These are phyloP conservation scores for Emydocephalus ijimae DNA, from an alignment of 2,113 vertebrate genomes.

Conservation along the genomic window DNA sequence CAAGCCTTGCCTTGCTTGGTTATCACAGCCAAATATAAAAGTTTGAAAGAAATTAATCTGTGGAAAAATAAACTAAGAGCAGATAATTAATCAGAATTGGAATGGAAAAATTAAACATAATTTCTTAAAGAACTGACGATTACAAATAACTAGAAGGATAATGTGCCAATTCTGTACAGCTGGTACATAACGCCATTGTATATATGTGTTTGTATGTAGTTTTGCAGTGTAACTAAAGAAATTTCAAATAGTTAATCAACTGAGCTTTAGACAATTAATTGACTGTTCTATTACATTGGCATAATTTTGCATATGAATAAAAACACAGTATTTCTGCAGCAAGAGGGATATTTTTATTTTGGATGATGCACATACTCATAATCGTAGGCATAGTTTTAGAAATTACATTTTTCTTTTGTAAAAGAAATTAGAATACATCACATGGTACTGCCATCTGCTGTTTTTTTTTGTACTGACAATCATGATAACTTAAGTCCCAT, in stretches of 20 bases:
- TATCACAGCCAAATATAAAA: background rate
- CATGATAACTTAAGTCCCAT: background rate
- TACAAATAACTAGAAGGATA: background rate
- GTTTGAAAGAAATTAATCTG: background rate
- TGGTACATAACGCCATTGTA: background rate
- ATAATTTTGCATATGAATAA: background rate
- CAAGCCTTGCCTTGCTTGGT: background rate
- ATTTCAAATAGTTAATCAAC: background rate
- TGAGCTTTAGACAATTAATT: background rate
- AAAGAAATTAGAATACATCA: background rate
- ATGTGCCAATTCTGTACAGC: background rate
- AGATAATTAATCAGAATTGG: background rate
- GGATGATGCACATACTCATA: background rate
- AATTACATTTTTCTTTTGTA: background rate
- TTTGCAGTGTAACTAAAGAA: background rate
- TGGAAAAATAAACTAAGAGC: background rate
- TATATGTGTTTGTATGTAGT: background rate
- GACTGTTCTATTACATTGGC: background rate
- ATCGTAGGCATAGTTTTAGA: background rate
- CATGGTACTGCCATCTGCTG: background rate
- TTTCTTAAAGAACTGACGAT: background rate
- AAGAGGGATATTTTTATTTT: background rate
- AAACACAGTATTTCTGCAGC: background rate
- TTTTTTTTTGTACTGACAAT: constrained; percentile 12
- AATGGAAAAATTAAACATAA: background rate